These are phyloP conservation scores for Anadara kagoshimensis DNA, from an alignment of 1,140 invertebrate species.

Conservation along the genomic window DNA sequence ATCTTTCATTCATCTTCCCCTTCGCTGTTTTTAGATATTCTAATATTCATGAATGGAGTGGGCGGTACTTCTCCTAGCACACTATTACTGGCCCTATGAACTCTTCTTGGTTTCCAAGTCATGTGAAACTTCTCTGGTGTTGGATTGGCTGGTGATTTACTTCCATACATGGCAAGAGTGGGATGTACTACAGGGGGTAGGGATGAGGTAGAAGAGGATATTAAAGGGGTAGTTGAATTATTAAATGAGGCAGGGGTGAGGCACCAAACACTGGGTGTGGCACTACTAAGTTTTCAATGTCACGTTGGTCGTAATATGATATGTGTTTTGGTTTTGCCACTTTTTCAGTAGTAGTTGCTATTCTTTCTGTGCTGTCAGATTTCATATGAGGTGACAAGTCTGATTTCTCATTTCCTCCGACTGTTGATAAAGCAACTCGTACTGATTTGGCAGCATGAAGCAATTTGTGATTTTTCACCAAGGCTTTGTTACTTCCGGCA, in stretches of 20 bases:
- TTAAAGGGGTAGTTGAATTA: constrained; percentile 2
- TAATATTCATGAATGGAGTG: constrained; percentile 24
- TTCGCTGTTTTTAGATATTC: too few relatives aligned
- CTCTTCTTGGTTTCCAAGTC: constrained; percentile 27
- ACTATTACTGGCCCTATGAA: constrained; percentile 11
- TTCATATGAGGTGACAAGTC: not conserved
- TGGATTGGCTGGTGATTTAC: not conserved
- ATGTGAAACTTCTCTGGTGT: not conserved
- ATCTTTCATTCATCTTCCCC: too few relatives aligned
- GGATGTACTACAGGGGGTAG: not conserved
- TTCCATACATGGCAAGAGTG: not conserved
- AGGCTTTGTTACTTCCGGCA: constrained; percentile 48
- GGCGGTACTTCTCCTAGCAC: constrained; percentile 30
- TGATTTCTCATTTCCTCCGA: too few relatives aligned
- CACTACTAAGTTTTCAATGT: not conserved
- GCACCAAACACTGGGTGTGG: not conserved
- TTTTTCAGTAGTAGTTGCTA: constrained; percentile 2
- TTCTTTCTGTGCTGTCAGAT: not conserved
- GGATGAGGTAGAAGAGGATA: constrained; percentile 1
- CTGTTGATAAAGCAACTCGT: constrained; percentile 6
- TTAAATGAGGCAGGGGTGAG: constrained; percentile 2
- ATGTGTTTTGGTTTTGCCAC: not conserved
- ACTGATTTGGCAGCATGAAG: constrained; percentile 34
- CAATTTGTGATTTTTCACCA: constrained; percentile 49
- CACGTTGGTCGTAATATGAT: constrained; percentile 4